These are phyloP conservation scores for Pituophis catenifer DNA, from an alignment of 2,113 vertebrate genomes.

Conservation along the genomic window DNA sequence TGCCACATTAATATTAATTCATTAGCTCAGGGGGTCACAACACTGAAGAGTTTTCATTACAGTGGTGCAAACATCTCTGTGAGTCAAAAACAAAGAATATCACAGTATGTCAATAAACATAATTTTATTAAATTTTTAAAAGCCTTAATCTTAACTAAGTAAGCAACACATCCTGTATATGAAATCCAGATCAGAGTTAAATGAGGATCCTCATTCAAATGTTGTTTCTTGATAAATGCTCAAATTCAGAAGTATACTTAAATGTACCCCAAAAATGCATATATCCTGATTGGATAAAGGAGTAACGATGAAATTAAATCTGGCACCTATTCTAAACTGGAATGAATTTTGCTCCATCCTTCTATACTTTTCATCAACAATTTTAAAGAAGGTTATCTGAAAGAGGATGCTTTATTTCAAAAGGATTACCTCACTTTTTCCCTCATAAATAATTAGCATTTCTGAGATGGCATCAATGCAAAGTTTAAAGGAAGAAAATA, in stretches of 20 bases:
- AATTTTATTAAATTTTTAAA: background rate
- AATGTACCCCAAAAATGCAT: background rate
- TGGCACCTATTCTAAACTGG: background rate
- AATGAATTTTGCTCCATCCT: background rate
- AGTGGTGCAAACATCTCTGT: background rate
- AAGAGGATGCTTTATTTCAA: background rate
- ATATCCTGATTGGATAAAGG: background rate
- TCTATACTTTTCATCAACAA: background rate
- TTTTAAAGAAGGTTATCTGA: background rate
- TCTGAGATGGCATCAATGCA: background rate
- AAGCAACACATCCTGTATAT: background rate
- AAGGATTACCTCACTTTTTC: background rate
- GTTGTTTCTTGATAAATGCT: background rate
- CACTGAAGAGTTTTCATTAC: background rate
- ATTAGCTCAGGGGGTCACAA: background rate
- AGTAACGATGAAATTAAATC: background rate
- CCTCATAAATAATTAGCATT: background rate
- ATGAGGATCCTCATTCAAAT: background rate
- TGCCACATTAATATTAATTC: background rate
- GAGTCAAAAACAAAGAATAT: background rate
- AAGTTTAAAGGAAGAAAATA: background rate
- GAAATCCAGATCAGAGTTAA: background rate
- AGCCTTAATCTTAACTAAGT: background rate
- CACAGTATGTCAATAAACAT: background rate
- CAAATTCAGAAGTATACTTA: background rate